These are phyloP conservation scores for Aleiodes sp. DNA, from an alignment of 1,140 invertebrate genomes.

Conservation along the genomic window DNA sequence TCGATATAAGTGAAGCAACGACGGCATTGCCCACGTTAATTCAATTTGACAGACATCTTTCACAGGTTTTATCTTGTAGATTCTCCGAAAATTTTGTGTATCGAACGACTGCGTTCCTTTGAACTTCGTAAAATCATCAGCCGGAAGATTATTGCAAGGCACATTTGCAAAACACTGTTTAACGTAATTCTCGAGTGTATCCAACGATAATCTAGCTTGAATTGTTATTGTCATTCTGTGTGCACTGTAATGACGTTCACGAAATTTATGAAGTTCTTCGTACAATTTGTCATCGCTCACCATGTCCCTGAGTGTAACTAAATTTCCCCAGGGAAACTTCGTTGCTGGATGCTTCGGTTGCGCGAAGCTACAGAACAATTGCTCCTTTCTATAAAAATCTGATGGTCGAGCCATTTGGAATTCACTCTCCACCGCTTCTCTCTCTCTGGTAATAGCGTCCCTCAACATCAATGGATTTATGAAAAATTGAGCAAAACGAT, in stretches of 20 bases:
- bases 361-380: conserved; percentile 77
- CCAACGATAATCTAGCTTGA: conserved; percentile 81
- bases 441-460: conserved; percentile 87
- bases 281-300: conserved; percentile 74
- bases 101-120: conserved; percentile 68
- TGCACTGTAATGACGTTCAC: conserved; percentile 84
- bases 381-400: conserved; percentile 76
- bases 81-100: conserved; percentile 73
- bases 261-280: conserved; percentile 78
- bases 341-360: conserved; percentile 76
- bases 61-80: conserved; percentile 84
- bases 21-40: conserved; percentile 83
- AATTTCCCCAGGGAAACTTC: conserved; percentile 89
- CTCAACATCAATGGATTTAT: conserved; percentile 86
- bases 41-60: conserved; percentile 78
- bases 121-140: conserved; percentile 70
- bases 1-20: conserved; percentile 77
- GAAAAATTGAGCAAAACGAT: conserved; percentile 93
- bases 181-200: conserved; percentile 77
- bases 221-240: conserved; percentile 89
- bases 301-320: conserved; percentile 77
- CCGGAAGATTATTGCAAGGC: conserved; percentile 70
- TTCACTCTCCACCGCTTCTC: conserved; percentile 92
- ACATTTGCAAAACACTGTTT: conserved; percentile 72
- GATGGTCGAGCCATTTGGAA: conserved; percentile 78